Percentiles rank a stretch among this genome's conserved stretches.
These are phyloP conservation scores for Loriculus beryllinus DNA, from an alignment of 2,797 vertebrate species.

Conservation along the genomic window DNA sequence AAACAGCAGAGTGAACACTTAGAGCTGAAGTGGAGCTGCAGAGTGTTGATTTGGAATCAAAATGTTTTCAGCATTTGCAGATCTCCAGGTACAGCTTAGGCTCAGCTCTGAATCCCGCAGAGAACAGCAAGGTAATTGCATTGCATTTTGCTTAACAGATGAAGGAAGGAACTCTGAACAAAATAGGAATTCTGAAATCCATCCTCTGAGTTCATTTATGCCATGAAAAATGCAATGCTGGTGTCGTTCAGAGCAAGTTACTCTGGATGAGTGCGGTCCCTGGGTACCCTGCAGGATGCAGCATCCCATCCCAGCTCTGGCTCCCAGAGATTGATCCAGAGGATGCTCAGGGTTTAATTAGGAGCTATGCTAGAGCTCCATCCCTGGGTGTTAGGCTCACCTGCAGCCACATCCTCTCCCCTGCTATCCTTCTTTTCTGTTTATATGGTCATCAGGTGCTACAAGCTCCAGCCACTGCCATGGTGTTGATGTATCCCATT, in stretches of 20 bases:
- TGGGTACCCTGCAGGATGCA: not conserved
- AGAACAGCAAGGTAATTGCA: not conserved
- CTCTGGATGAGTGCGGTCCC: not conserved
- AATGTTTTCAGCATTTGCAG: not conserved
- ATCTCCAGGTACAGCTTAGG: not conserved
- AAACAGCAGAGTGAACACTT: not conserved
- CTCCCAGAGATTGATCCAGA: not conserved
- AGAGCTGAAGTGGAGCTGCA: not conserved
- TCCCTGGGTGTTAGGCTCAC: not conserved
- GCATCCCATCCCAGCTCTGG: not conserved
- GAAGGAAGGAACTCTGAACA: not conserved
- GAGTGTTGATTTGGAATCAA: not conserved
- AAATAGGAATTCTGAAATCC: not conserved
- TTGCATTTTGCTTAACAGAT: not conserved
- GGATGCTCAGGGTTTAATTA: not conserved
- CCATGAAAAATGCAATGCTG: not conserved
- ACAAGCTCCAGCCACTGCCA: not conserved
- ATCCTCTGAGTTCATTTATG: not conserved
- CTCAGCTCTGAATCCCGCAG: not conserved
- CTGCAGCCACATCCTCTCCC: not conserved
- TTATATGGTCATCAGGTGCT: not conserved
- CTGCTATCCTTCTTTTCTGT: not conserved
- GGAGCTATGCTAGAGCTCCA: not conserved
- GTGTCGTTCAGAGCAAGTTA: rapidly evolving
- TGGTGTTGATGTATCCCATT: not conserved